Conservation (phyloP, 2,797 vertebrate species). For the Anguilla marmorata region DNA sequence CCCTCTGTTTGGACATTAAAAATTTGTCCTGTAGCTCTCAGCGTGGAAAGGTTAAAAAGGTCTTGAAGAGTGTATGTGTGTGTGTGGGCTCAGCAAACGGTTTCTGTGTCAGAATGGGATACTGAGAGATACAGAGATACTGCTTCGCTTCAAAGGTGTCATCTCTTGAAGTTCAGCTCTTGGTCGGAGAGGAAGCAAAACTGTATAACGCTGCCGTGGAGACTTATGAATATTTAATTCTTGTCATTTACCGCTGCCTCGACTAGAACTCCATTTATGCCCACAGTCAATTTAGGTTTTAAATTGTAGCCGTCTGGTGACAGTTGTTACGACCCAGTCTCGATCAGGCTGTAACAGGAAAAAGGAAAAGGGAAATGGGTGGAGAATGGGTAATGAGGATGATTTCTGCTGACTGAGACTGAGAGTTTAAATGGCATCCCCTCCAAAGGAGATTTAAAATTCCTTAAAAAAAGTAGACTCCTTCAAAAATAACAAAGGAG, state of each 20-base stretch:
- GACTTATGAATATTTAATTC: constrained; percentile 47
- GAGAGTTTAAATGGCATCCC: too few species aligned
- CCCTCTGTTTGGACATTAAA: not conserved
- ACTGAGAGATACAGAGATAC: not conserved
- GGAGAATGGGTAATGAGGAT: too few species aligned
- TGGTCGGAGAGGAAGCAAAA: constrained; percentile 12
- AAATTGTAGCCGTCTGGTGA: too few species aligned
- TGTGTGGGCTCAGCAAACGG: not conserved
- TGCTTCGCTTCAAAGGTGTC: not conserved
- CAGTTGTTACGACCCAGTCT: too few species aligned
- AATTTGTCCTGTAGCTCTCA: not conserved
- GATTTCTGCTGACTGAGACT: too few species aligned
- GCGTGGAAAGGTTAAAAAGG: not conserved
- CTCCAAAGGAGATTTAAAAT: too few species aligned
- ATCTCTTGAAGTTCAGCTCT: not conserved
- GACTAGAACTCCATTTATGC: constrained; percentile 31
- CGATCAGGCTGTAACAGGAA: too few species aligned
- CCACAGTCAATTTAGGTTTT: constrained; percentile 32
- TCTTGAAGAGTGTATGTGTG: not conserved
- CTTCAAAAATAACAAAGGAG: too few species aligned
- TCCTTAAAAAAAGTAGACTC: too few species aligned
- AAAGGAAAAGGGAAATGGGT: too few species aligned
- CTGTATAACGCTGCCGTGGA: constrained; percentile 33
- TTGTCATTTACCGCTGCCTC: constrained; percentile 38
- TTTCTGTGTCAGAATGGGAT: not conserved